These are phyloP conservation scores for Xerus rutilus DNA, from an alignment of 2,797 vertebrate genomes.

Conservation along the genomic window DNA sequence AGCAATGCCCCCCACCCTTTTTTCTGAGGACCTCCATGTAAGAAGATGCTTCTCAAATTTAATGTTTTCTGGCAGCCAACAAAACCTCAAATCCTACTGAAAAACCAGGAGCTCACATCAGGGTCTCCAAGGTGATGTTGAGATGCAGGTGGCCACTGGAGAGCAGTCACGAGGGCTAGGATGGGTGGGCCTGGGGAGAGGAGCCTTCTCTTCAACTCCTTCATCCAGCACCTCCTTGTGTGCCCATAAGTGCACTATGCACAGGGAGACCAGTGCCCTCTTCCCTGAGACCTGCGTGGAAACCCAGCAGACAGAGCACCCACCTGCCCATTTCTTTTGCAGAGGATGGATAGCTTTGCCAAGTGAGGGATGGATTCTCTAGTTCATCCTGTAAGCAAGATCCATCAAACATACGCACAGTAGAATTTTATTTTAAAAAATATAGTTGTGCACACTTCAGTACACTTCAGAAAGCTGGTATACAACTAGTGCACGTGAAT, in stretches of 20 bases:
- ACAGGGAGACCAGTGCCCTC: rapidly evolving
- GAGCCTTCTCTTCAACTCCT: neutral
- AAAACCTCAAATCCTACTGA: slow-evolving; percentile 45
- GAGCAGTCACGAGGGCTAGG: rapidly evolving
- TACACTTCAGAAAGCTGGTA: neutral
- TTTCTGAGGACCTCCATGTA: slow-evolving; percentile 32
- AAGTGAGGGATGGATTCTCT: neutral
- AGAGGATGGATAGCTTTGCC: neutral
- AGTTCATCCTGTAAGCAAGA: neutral
- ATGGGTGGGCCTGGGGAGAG: neutral
- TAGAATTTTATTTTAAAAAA: slow-evolving; percentile 1
- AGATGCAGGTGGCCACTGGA: slow-evolving; percentile 32
- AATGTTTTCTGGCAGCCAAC: slow-evolving; percentile 65
- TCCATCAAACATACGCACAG: neutral
- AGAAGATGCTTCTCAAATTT: slow-evolving; percentile 56
- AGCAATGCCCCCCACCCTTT: neutral
- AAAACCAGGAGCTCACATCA: slow-evolving; percentile 4
- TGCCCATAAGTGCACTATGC: rapidly evolving
- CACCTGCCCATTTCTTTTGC: neutral
- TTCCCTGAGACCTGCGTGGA: neutral
- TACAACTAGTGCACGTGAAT: too few relatives aligned
- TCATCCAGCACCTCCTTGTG: neutral
- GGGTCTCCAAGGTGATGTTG: slow-evolving; percentile 33
- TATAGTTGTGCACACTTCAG: neutral
- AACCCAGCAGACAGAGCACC: neutral